Percentiles rank a stretch among this genome's conserved stretches.
phyloP scores from a whole-genome alignment of 2,113 vertebrate genomes.

The human region GRCh38 chr2:224665001-224665500 shows the following conservation, averaged over 20 bases:
- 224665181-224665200: conserved; percentile 75
- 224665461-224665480: not conserved
- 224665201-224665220: conserved; percentile 84
- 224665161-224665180: not conserved
- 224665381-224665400: not conserved
- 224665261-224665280: not conserved
- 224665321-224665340: not conserved
- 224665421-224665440: not conserved
- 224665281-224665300: not conserved
- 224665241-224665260: too few species aligned
- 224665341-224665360: not conserved
- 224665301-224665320: not conserved
- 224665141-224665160: too few species aligned
- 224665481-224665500: not conserved
- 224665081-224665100: too few species aligned
- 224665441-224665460: not conserved
- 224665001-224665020: not conserved
- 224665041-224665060: not conserved
- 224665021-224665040: not conserved
- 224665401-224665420: not conserved
- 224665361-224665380: not conserved
- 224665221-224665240: conserved; percentile 63
- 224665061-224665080: not conserved
- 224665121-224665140: not conserved
- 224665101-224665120: too few species aligned